Conservation (phyloP, 2,113 vertebrate species). For the Hiodon tergisus region DNA sequence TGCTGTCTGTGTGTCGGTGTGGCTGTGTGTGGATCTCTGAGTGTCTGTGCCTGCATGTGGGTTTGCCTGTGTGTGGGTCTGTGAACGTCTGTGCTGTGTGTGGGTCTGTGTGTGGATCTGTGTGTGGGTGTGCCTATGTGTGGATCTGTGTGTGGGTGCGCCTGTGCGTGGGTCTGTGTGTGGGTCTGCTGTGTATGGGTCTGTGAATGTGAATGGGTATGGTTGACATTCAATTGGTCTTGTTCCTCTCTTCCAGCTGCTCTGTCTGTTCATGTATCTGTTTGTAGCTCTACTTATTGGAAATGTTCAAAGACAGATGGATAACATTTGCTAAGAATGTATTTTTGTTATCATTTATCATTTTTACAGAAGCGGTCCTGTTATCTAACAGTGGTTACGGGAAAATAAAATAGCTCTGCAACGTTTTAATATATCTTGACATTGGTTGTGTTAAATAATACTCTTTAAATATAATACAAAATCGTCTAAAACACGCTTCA, state of each 20-base stretch:
- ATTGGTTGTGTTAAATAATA: background rate
- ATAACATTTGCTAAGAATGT: background rate
- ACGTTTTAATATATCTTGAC: background rate
- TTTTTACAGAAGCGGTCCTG: background rate
- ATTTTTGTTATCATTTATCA: background rate
- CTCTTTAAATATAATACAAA: background rate
- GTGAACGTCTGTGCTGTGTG: background rate
- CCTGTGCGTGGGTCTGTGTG: no score
- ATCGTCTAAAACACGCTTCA: background rate
- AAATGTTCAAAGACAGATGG: no score
- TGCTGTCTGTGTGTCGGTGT: conserved; percentile 14
- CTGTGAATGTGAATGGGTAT: background rate
- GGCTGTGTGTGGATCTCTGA: background rate
- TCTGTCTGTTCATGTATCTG: background rate
- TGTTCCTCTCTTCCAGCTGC: background rate
- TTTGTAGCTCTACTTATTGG: background rate
- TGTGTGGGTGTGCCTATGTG: background rate
- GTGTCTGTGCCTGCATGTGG: background rate
- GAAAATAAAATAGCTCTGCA: background rate
- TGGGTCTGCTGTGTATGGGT: background rate
- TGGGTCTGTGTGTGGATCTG: background rate
- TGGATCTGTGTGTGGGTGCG: no score
- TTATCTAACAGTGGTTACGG: background rate
- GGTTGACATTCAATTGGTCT: background rate
- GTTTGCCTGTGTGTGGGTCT: background rate